A percentile compares a stretch with the other conserved stretches of the same genome.
phyloP scores from a whole-genome alignment of 2,888 invertebrate genomes.

The Lepas anatifera region DNA sequence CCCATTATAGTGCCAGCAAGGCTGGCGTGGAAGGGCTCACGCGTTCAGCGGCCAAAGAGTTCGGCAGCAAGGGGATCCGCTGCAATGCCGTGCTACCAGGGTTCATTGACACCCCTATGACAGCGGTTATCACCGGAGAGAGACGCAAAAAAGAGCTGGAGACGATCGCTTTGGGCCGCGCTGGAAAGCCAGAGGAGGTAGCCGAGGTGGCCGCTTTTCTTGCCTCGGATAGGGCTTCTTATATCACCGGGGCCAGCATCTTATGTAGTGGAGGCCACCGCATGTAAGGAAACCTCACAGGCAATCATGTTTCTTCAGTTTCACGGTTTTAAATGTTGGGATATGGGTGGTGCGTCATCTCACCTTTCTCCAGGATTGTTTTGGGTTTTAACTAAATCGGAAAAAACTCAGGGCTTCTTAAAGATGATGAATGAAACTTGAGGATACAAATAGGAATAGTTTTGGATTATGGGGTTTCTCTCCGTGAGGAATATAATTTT shows the following conservation, averaged over 20 bases:
- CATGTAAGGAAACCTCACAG: no score
- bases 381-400: no score
- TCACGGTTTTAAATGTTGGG: no score
- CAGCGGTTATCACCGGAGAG: conserved; percentile 33
- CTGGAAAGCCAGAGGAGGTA: conserved; percentile 39
- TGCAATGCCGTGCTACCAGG: conserved; percentile 41
- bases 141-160: conserved; percentile 31
- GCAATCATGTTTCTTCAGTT: no score
- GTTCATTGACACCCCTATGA: conserved; percentile 38
- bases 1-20: conserved; percentile 40
- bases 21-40: conserved; percentile 40
- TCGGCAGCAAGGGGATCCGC: conserved; percentile 38
- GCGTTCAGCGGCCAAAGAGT: conserved; percentile 37
- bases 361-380: no score
- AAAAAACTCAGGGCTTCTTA: no score
- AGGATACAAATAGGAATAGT: no score
- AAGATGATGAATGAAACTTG: no score
- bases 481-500: no score
- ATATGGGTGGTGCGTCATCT: no score
- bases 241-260: conserved; percentile 35
- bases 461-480: no score
- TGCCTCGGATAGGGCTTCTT: conserved; percentile 38
- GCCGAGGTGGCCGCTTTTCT: conserved; percentile 39
- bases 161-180: conserved; percentile 34
- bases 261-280: background rate